A percentile compares a stretch with the other conserved stretches of the same genome.
phyloP scores from a whole-genome alignment of 1,140 invertebrate species.

The Gerris buenoi region DNA sequence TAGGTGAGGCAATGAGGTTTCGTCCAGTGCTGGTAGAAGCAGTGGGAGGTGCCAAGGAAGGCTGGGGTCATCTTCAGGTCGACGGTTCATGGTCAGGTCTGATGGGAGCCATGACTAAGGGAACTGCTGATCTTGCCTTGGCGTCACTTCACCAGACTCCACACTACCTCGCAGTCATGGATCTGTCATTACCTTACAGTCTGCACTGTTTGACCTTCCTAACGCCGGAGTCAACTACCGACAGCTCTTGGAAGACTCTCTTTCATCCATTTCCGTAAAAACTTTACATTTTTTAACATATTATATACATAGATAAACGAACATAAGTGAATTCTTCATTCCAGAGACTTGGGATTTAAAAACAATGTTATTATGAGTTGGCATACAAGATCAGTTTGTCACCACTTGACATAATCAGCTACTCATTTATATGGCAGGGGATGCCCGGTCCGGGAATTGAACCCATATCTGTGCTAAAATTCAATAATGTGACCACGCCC shows the following conservation, averaged over 20 bases:
- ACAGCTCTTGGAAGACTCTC: conserved; percentile 68
- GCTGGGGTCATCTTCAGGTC: conserved; percentile 44
- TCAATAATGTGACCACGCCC: too few species aligned
- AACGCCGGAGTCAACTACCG: conserved; percentile 56
- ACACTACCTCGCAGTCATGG: conserved; percentile 47
- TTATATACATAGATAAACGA: too few species aligned
- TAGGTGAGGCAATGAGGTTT: conserved; percentile 54
- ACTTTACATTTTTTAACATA: conserved; percentile 5
- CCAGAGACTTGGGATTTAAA: too few species aligned
- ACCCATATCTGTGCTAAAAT: too few species aligned
- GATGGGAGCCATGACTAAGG: conserved; percentile 48
- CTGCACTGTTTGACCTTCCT: conserved; percentile 67
- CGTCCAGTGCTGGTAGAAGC: conserved; percentile 45
- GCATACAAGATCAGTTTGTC: too few species aligned
- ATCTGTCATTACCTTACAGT: conserved; percentile 61
- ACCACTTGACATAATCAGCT: too few species aligned
- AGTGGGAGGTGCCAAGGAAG: conserved; percentile 35
- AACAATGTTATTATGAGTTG: too few species aligned
- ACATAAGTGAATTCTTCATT: too few species aligned
- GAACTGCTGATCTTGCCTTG: conserved; percentile 52
- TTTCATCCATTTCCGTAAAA: conserved; percentile 58
- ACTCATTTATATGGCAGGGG: too few species aligned
- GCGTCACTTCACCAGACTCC: conserved; percentile 60
- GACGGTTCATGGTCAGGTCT: conserved; percentile 50
- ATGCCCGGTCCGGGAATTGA: too few species aligned